Base-by-base conservation (phyloP, 2,797 vertebrate species). In the Phoxinus dragarum region DNA sequence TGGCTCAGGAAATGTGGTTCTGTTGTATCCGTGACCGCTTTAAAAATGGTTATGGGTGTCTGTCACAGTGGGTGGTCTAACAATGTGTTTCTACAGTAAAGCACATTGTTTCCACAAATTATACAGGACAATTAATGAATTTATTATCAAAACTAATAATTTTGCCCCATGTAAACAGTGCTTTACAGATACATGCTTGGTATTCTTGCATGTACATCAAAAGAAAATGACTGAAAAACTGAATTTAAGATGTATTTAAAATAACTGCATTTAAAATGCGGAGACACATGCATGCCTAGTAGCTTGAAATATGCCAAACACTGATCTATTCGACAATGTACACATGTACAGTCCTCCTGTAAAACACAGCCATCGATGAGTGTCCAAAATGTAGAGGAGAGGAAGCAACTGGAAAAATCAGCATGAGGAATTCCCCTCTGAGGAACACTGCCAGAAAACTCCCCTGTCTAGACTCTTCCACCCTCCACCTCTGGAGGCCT, bases 391-490 rank as follows among this genome's bases (percentile, higher is more conserved):
- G 73, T 82, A 82, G 52, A 78, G 79, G 34, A 54, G 74, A 78
- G 74, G 79, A 84, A 82, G 78, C 73, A 78, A 52, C 19, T 44
- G 47, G 31, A 77, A 40, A 79, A 75, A 85, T 81, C 72, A 84
- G 81, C 54, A 69, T 23, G 19, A 87, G 87, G 86, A 86, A 88
- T 80, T 86, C 84, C 89, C 88, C 85, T 73, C 36, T 40, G 52
- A 88, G 81, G 74, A 86, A 42, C 27, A 27, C 73, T 80, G 87
- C 88, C 86, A 89, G 82, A 84, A 84, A 76, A 84, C 67, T 80
- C 84, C 81, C 59, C 81, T 77, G 87, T 89, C 89, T 89, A 87
- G 86, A 87, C 88, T 86, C 81, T 84, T 86, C 59, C 73, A 61
- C 72, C 88, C 82, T 81, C 79, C 82, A 69, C 85, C 82, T 84